Percentiles rank a stretch among this genome's conserved stretches.
phyloP scores from a whole-genome alignment of 1,140 invertebrate genomes.

The Drosophila repleta region DNA sequence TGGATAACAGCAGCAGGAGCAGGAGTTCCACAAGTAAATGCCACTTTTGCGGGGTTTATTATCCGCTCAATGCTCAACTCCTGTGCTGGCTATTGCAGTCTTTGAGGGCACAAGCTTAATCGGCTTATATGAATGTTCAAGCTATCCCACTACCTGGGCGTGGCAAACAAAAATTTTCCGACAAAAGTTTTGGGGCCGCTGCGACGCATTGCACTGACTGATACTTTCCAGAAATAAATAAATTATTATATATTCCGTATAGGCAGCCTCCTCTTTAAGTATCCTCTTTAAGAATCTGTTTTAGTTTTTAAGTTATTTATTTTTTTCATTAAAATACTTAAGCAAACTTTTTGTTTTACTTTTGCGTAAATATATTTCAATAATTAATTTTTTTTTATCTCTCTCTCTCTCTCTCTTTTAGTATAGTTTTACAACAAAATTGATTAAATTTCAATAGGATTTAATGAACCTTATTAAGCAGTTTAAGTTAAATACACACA shows the following conservation, averaged over 20 bases:
- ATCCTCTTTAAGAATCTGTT: too few species aligned
- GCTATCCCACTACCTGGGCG: background rate
- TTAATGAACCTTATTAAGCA: too few species aligned
- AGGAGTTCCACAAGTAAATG: conserved; percentile 2
- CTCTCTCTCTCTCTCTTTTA: too few species aligned
- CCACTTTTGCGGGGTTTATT: conserved; percentile 37
- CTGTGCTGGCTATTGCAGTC: background rate
- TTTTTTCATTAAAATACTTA: background rate
- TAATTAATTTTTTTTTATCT: background rate
- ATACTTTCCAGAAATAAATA: conserved; percentile 8
- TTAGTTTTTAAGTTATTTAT: background rate
- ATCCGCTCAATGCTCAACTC: background rate
- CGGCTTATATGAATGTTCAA: conserved; percentile 24
- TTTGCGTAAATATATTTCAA: background rate
- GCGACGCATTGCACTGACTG: background rate
- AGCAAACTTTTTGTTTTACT: background rate
- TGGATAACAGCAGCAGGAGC: background rate
- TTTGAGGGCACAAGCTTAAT: conserved; percentile 6
- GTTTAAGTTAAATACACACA: background rate
- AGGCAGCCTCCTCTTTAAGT: conserved; percentile 18
- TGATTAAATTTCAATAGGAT: too few species aligned
- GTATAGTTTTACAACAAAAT: background rate
- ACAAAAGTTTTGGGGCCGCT: conserved; percentile 25
- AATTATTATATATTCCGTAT: conserved; percentile 34
- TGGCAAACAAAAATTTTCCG: conserved; percentile 27